These are phyloP conservation scores for Lithobates sylvaticus DNA, from an alignment of 2,797 vertebrate species.

Conservation along the genomic window DNA sequence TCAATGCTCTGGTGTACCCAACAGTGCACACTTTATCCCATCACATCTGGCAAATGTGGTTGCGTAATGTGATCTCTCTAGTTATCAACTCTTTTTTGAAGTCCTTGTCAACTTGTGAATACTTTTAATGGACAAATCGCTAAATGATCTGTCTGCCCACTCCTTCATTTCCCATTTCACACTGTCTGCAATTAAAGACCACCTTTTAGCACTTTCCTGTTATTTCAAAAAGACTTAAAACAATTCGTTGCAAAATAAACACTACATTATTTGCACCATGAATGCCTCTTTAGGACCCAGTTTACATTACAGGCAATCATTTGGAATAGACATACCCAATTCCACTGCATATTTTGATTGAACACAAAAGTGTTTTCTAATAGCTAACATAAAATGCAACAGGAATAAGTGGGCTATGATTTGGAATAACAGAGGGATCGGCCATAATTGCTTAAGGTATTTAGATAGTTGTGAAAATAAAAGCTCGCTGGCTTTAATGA, in stretches of 20 bases:
- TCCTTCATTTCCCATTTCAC: background rate
- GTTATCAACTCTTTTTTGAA: background rate
- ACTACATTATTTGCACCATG: background rate
- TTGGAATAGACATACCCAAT: slow-evolving; percentile 19
- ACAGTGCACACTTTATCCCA: background rate
- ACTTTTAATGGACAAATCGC: slow-evolving; percentile 8
- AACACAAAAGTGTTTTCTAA: slow-evolving; percentile 48
- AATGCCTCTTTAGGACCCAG: slow-evolving; percentile 22
- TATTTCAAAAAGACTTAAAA: slow-evolving; percentile 26
- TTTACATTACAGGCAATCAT: slow-evolving; percentile 36
- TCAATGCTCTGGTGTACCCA: background rate
- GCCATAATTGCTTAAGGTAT: slow-evolving; percentile 57
- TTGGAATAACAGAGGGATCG: slow-evolving; percentile 51
- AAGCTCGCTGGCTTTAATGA: slow-evolving; percentile 59
- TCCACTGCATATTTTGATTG: slow-evolving; percentile 33
- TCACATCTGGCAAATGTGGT: background rate
- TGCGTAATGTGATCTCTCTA: background rate
- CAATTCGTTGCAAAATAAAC: slow-evolving; percentile 36
- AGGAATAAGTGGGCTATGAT: slow-evolving; percentile 10
- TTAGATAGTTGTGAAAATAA: slow-evolving; percentile 61
- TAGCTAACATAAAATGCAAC: slow-evolving; percentile 12
- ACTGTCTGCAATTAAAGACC: slow-evolving; percentile 23
- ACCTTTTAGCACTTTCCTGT: slow-evolving; percentile 48
- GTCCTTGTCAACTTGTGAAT: background rate
- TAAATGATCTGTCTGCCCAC: background rate